A percentile compares a stretch with the other conserved stretches of the same genome.
Conservation (phyloP, 1,140 invertebrate species). For the Frieseomelitta varia region DNA sequence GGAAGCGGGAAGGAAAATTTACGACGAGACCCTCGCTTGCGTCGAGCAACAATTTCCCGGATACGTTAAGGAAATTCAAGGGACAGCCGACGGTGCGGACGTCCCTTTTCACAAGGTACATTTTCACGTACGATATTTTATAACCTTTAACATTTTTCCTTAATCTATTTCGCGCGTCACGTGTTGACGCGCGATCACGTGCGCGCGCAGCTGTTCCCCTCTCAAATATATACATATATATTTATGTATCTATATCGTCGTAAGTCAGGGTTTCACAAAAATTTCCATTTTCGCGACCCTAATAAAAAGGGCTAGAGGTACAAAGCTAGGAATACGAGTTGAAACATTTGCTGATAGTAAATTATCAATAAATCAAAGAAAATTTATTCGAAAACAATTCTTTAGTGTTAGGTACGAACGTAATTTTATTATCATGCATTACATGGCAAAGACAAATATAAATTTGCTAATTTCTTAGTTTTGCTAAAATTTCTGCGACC, state of each 20-base stretch:
- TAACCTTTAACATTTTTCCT: background rate
- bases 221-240: background rate
- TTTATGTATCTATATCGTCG: background rate
- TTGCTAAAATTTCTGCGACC: no score
- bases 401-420: no score
- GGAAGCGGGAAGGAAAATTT: constrained; percentile 85
- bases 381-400: no score
- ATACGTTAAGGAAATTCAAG: constrained; percentile 91
- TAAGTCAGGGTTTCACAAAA: no score
- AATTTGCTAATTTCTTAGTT: no score
- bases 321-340: no score
- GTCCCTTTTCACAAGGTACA: constrained; percentile 91
- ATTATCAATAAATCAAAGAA: no score
- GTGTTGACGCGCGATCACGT: background rate
- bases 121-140: background rate
- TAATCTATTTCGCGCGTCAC: background rate
- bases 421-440: no score
- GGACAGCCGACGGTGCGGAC: constrained; percentile 90
- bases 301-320: no score
- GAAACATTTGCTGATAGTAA: no score
- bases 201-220: background rate
- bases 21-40: constrained; percentile 87
- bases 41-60: constrained; percentile 89
- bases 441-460: no score
- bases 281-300: background rate